A percentile compares a stretch with the other conserved stretches of the same genome.
These are phyloP conservation scores for Ceratosolen fusciceps DNA, from an alignment of 1,140 invertebrate genomes.

Conservation along the genomic window DNA sequence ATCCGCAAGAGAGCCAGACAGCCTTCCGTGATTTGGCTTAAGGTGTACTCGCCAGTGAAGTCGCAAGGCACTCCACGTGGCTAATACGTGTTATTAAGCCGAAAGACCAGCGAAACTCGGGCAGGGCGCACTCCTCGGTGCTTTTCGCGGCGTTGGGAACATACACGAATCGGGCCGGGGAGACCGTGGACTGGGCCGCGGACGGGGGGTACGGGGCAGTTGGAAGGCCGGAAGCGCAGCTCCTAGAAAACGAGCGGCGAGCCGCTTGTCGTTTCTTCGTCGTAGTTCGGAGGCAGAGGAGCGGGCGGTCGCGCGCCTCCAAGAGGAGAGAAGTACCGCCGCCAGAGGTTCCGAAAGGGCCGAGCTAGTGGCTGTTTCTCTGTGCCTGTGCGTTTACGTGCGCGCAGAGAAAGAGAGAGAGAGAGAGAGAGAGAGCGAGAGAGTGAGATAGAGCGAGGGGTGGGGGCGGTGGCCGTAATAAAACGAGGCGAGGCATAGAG, in stretches of 20 bases:
- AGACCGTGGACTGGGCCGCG: too few species aligned
- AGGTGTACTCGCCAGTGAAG: not conserved
- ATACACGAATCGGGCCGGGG: too few species aligned
- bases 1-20: constrained; percentile 6
- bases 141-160: not conserved
- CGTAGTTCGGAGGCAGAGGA: too few species aligned
- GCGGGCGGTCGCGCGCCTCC: too few species aligned
- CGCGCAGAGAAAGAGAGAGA: not conserved
- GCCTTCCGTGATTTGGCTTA: constrained; percentile 10
- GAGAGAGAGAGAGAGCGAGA: not conserved
- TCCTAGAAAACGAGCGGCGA: constrained; percentile 8
- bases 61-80: not conserved
- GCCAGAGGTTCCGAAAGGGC: not conserved
- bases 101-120: not conserved
- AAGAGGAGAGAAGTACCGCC: not conserved
- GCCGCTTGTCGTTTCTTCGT: too few species aligned
- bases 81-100: constrained; percentile 37
- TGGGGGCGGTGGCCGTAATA: constrained; percentile 35
- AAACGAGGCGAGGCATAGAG: constrained; percentile 21
- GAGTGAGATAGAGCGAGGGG: constrained; percentile 6
- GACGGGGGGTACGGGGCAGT: too few species aligned
- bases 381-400: too few species aligned
- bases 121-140: not conserved
- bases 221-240: not conserved
- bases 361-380: not conserved